phyloP scores from a whole-genome alignment of 2,797 vertebrate species.

The Takifugu rubripes region DNA sequence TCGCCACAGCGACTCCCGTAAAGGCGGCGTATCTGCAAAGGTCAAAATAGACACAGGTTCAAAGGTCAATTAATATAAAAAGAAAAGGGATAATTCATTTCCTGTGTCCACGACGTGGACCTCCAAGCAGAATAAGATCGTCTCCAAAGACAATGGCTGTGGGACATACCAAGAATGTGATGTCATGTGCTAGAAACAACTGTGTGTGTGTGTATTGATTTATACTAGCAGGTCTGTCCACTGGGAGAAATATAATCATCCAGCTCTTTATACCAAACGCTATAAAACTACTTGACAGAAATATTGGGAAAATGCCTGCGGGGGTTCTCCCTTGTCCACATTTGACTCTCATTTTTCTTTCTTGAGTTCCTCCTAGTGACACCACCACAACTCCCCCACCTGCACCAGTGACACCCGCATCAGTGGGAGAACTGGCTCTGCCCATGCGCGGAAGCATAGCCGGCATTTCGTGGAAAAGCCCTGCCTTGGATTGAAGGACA shows the following conservation, averaged over 20 bases:
- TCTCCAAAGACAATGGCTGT: constrained; percentile 34
- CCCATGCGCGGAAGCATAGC: too few relatives aligned
- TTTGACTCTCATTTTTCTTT: constrained; percentile 13
- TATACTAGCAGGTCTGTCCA: too few relatives aligned
- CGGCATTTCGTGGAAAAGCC: too few relatives aligned
- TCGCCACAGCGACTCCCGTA: too few relatives aligned
- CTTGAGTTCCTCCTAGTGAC: constrained; percentile 16
- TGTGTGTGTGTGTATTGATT: constrained; percentile 9
- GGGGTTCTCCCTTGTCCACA: constrained; percentile 8
- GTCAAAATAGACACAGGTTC: background rate
- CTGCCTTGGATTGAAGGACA: too few relatives aligned
- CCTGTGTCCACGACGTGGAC: constrained; percentile 33
- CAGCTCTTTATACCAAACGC: constrained; percentile 3
- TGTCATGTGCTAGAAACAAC: constrained; percentile 44
- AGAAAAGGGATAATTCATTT: constrained; percentile 15
- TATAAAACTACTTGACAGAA: constrained; percentile 6
- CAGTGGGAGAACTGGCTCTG: background rate
- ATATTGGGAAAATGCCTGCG: constrained; percentile 14
- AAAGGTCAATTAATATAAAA: constrained; percentile 4
- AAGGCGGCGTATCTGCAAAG: too few relatives aligned
- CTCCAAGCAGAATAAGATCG: constrained; percentile 36
- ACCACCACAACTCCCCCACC: constrained; percentile 14
- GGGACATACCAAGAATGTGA: constrained; percentile 41
- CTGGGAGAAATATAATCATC: background rate
- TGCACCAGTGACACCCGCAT: constrained; percentile 28